Percentiles rank a stretch among this genome's conserved stretches.
Conservation (phyloP, 2,888 invertebrate species). For the Rosalia funebris region DNA sequence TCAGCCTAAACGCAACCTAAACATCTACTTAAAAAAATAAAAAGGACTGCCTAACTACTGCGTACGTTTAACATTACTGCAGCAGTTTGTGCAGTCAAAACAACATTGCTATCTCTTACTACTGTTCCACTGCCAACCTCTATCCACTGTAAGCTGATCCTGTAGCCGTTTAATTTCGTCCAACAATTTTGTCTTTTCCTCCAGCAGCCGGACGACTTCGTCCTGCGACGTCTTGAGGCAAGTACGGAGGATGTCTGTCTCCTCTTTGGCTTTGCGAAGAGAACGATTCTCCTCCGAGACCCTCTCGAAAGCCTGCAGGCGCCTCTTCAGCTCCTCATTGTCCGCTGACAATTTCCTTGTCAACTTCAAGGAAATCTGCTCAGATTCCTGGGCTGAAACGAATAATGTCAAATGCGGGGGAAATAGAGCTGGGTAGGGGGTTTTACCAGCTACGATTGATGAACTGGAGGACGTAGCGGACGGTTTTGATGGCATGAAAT, state of each 20-base stretch:
- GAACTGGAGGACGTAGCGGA: conserved; percentile 38
- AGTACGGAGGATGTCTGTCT: conserved; percentile 70
- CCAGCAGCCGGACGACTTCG: conserved; percentile 75
- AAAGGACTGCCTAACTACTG: conserved; percentile 45
- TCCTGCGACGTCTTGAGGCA: conserved; percentile 78
- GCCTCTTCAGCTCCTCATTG: conserved; percentile 72
- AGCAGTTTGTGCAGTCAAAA: conserved; percentile 77
- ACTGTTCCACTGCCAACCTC: conserved; percentile 64
- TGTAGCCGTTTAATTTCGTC: conserved; percentile 77
- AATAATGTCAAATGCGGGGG: too few relatives aligned
- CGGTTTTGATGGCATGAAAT: conserved; percentile 68
- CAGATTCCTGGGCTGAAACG: conserved; percentile 30
- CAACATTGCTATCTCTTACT: conserved; percentile 77
- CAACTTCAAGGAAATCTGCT: conserved; percentile 36
- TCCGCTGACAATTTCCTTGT: conserved; percentile 68
- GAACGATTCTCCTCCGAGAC: conserved; percentile 70
- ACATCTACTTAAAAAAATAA: conserved; percentile 6
- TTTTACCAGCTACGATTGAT: conserved; percentile 43
- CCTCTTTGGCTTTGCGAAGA: conserved; percentile 67
- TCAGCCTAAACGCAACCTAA: conserved; percentile 30
- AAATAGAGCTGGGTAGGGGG: too few relatives aligned
- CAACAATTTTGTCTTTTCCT: conserved; percentile 78
- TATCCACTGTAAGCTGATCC: conserved; percentile 64
- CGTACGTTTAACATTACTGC: conserved; percentile 54
- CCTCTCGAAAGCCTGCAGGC: conserved; percentile 69